Percentiles rank a stretch among this genome's conserved stretches.
Evolutionary conservation across 1,140 invertebrate genomes (phyloP).

Genomic region (Calliopsis andreniformis): DNA sequence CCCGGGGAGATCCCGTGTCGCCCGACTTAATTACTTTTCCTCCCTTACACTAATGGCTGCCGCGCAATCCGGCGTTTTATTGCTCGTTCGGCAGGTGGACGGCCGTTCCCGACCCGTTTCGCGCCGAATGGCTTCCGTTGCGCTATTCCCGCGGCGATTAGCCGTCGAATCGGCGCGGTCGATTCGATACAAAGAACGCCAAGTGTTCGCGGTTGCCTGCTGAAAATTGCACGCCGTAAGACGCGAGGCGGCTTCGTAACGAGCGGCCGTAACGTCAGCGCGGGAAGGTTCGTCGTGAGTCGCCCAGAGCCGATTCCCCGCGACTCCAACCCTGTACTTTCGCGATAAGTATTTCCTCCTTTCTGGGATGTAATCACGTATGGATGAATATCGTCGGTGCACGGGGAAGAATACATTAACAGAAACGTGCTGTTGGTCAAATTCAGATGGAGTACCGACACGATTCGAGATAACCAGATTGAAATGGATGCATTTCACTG

Average conservation of each 20-base stretch:
- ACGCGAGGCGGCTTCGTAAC: background rate
- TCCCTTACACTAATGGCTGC: constrained; percentile 70
- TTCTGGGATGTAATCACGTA: background rate
- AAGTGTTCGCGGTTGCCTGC: constrained; percentile 22
- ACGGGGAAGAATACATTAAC: background rate
- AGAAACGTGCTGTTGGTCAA: background rate
- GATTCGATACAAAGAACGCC: constrained; percentile 41
- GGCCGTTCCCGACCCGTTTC: background rate
- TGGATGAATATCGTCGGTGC: background rate
- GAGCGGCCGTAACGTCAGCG: background rate
- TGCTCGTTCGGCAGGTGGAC: constrained; percentile 72
- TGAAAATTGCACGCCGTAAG: constrained; percentile 49
- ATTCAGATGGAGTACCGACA: too few species aligned
- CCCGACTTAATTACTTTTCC: constrained; percentile 75
- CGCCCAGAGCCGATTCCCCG: background rate
- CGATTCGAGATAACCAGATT: too few species aligned
- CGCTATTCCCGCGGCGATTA: constrained; percentile 48
- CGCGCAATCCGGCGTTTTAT: constrained; percentile 63
- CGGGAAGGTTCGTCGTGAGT: background rate
- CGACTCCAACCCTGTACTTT: constrained; percentile 5
- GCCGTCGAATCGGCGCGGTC: constrained; percentile 40
- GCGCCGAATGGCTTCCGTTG: constrained; percentile 32
- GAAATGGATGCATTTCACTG: too few species aligned
- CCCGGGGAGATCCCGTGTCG: constrained; percentile 73
- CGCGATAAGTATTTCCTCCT: constrained; percentile 10